Evolutionary conservation across 2,797 vertebrate genomes (phyloP), one percentile per base, ranked within the genome.

Genomic region (Syngnathus acus): DNA sequence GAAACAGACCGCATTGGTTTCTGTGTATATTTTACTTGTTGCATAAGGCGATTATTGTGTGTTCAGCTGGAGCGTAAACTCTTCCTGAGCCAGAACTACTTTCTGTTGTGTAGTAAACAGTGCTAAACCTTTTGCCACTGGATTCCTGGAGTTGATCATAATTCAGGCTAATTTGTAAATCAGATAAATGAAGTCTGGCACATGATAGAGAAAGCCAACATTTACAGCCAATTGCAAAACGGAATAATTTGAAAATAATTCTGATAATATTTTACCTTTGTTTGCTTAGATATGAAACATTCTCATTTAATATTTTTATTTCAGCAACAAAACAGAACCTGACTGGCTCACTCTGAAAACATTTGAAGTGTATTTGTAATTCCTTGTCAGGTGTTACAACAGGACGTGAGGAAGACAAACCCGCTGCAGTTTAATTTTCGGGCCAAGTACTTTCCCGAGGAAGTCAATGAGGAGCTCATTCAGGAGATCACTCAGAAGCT

Each of bases 401-500:
- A 99, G 88, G 94, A 98, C 21, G 86, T 99, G 57, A 94, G 90
- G 85, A 99, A 99, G 82, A 95, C 97, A 73, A 98, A 91, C 78
- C 96, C 95, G 0, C 90, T 98, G 8, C 95, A 96, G 79, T 99
- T 99, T 85, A 96, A 92, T 86, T 99, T 98, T 72, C 93, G 95
- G 64, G 93, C 91, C 81, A 99, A 96, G 80, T 98, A 98, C 90
- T 99, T 94, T 82, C 97, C 97, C 0, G 97, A 99, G 73, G 97
- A 99, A 0, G 96, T 98, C 69, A 64, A 94, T 0, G 96, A 98
- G 76, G 97, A 99, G 83, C 90, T 99, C 77, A 98, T 98, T 86
- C 97, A 98, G 88, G 95, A 98, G 65, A 92, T 96, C 87, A 99
- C 97, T 0, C 96, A 98, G 90, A 98, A 95, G 90, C 94, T 98